Conservation (phyloP, 2,888 invertebrate genomes). For the Rhogogaster chlorosoma region DNA sequence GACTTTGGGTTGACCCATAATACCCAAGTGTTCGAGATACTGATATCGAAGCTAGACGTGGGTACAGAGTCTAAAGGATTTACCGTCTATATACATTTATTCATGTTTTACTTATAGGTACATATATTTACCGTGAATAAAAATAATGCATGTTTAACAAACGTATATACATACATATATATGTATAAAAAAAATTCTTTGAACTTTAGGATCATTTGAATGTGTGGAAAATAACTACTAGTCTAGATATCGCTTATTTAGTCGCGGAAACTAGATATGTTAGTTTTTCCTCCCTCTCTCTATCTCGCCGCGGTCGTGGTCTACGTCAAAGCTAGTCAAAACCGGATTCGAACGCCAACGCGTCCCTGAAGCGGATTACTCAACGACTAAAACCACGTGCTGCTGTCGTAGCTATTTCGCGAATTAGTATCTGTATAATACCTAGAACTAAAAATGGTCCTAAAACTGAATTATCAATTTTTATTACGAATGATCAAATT, state of each 20-base stretch:
- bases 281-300: neutral
- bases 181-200: neutral
- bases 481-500: neutral
- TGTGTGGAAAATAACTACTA: neutral
- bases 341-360: conserved; percentile 36
- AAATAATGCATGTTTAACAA: neutral
- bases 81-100: neutral
- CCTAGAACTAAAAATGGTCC: neutral
- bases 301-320: neutral
- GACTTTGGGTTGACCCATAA: conserved; percentile 29
- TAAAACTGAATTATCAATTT: neutral
- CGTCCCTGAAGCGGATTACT: conserved; percentile 32
- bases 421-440: neutral
- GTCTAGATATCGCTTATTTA: conserved; percentile 17
- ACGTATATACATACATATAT: neutral
- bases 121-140: too few species aligned
- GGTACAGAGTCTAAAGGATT: neutral
- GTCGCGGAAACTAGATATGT: conserved; percentile 34
- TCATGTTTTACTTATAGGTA: neutral
- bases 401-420: conserved; percentile 13
- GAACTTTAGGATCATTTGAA: neutral
- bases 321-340: conserved; percentile 13
- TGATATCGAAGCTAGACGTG: neutral
- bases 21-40: neutral
- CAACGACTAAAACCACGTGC: conserved; percentile 30